These are phyloP conservation scores for Drosophila borealis DNA, from an alignment of 2,888 invertebrate species.

Conservation along the genomic window DNA sequence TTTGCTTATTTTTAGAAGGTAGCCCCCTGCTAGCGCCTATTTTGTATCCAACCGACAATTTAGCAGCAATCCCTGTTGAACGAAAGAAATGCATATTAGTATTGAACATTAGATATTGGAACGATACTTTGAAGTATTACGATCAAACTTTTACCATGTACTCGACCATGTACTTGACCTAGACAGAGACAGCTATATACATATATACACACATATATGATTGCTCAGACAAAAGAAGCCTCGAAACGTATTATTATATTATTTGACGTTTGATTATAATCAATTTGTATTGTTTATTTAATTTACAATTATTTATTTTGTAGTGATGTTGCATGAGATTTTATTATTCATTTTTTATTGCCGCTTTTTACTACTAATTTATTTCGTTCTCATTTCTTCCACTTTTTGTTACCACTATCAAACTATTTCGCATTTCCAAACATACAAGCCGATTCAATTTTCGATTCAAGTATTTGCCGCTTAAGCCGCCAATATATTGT, in stretches of 20 bases:
- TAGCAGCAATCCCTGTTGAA: constrained; percentile 29
- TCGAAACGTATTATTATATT: constrained; percentile 35
- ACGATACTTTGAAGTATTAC: constrained; percentile 49
- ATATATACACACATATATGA: constrained; percentile 8
- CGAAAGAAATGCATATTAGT: constrained; percentile 40
- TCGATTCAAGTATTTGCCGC: constrained; percentile 51
- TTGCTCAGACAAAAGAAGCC: constrained; percentile 24
- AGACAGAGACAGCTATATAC: constrained; percentile 20
- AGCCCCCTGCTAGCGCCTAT: constrained; percentile 21
- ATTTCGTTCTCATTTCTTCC: constrained; percentile 44
- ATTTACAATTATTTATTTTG: constrained; percentile 68
- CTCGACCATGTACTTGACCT: constrained; percentile 25
- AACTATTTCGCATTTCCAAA: constrained; percentile 24
- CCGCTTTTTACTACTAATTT: constrained; percentile 82
- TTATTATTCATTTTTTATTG: constrained; percentile 84
- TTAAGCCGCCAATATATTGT: constrained; percentile 56
- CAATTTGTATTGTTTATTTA: constrained; percentile 55
- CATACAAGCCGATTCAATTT: constrained; percentile 39
- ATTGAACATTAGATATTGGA: constrained; percentile 36
- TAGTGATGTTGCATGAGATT: constrained; percentile 85
- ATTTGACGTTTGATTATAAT: constrained; percentile 45
- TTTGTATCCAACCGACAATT: constrained; percentile 52
- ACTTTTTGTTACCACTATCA: constrained; percentile 52
- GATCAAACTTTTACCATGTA: constrained; percentile 46
- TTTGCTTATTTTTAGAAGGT: constrained; percentile 45